Conservation (phyloP, 2,797 vertebrate species). For the Chaetophractus vellerosus region DNA sequence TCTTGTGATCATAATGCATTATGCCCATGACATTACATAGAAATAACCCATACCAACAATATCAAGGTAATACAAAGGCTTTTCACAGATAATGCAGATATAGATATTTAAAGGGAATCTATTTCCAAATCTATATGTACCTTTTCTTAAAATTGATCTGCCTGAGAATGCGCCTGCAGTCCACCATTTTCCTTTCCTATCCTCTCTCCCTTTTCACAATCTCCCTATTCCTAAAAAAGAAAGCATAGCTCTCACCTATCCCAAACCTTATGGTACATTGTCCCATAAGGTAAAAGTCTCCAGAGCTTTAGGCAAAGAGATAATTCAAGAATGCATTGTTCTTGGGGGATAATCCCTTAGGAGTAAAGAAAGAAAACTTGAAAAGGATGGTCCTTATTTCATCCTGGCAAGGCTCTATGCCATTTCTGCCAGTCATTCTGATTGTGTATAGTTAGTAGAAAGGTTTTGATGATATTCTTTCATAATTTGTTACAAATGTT, state of each 20-base stretch:
- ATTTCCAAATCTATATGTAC: slow-evolving; percentile 7
- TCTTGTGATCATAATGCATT: neutral
- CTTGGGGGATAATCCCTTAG: neutral
- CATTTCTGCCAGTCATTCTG: slow-evolving; percentile 28
- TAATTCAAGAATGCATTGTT: slow-evolving; percentile 51
- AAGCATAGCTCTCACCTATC: neutral
- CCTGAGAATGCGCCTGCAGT: slow-evolving; percentile 13
- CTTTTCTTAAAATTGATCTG: slow-evolving; percentile 38
- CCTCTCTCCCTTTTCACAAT: neutral
- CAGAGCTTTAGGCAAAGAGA: slow-evolving; percentile 22
- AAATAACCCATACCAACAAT: slow-evolving; percentile 47
- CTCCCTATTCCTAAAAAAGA: slow-evolving; percentile 22
- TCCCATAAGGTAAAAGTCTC: neutral
- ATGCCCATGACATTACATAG: neutral
- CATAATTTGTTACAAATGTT: no score
- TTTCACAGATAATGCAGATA: slow-evolving; percentile 44
- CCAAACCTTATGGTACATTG: neutral
- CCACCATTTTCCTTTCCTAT: neutral
- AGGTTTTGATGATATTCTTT: no score
- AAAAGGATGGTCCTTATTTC: slow-evolving; percentile 9
- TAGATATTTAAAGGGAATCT: slow-evolving; percentile 23
- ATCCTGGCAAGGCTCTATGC: neutral
- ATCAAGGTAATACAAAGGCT: slow-evolving; percentile 48
- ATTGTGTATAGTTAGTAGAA: neutral
- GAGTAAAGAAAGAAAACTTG: slow-evolving; percentile 49